phyloP scores from a whole-genome alignment of 2,888 invertebrate genomes.

The Diloba caeruleocephala region DNA sequence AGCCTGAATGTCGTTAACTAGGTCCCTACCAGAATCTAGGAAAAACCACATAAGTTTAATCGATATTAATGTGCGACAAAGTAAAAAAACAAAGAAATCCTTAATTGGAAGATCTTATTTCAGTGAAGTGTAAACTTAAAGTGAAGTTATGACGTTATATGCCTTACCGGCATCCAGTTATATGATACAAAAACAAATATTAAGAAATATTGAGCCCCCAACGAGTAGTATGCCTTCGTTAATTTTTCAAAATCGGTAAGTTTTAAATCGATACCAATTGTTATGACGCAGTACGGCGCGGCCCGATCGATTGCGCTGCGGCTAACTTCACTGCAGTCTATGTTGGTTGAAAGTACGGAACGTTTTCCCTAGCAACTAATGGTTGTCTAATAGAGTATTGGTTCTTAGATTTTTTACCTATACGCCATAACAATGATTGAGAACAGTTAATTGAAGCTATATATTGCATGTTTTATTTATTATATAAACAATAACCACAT shows the following conservation, averaged over 20 bases:
- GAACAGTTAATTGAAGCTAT: not conserved
- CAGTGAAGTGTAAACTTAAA: constrained; percentile 75
- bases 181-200: constrained; percentile 84
- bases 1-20: constrained; percentile 83
- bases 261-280: constrained; percentile 65
- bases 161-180: constrained; percentile 83
- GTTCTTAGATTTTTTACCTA: constrained; percentile 12
- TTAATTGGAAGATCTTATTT: constrained; percentile 64
- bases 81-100: constrained; percentile 72
- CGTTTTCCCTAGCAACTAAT: constrained; percentile 30
- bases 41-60: constrained; percentile 60
- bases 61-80: constrained; percentile 67
- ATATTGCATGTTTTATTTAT: not conserved
- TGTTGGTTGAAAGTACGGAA: constrained; percentile 41
- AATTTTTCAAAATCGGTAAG: constrained; percentile 91
- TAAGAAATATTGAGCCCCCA: constrained; percentile 81
- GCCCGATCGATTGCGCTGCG: constrained; percentile 62
- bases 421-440: not conserved
- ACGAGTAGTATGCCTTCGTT: constrained; percentile 90
- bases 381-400: constrained; percentile 26
- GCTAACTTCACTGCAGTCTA: constrained; percentile 57
- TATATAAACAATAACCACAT: fast-evolving
- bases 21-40: constrained; percentile 60
- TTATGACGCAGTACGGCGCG: constrained; percentile 65
- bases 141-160: constrained; percentile 88